Conservation (phyloP, 1,140 invertebrate genomes). For the Brachionus sp. region DNA sequence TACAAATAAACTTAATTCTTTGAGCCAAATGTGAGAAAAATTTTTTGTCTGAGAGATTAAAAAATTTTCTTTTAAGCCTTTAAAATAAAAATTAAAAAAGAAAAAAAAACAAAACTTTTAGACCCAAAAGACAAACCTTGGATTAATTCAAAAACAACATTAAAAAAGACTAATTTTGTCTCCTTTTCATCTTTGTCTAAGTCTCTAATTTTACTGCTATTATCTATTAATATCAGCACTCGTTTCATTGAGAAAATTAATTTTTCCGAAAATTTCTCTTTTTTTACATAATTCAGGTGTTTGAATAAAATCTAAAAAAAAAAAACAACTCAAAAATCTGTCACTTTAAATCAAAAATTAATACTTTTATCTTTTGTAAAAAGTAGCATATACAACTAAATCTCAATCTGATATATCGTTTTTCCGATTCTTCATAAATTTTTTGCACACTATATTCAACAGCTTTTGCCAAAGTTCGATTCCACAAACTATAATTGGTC, state of each 20-base stretch:
- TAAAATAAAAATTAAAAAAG: neutral
- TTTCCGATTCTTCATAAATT: conserved; percentile 7
- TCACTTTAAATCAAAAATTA: neutral
- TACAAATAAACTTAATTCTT: neutral
- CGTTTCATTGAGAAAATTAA: neutral
- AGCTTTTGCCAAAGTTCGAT: neutral
- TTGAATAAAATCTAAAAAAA: neutral
- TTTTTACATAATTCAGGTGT: neutral
- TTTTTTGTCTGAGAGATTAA: neutral
- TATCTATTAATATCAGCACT: neutral
- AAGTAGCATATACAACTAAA: neutral
- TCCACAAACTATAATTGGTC: neutral
- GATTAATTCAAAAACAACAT: neutral
- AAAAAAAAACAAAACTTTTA: neutral
- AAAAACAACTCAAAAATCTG: neutral
- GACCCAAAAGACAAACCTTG: neutral
- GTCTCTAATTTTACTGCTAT: neutral
- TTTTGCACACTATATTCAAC: neutral
- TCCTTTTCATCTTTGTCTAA: neutral
- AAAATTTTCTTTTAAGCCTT: neutral
- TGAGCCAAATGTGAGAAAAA: conserved; percentile 1
- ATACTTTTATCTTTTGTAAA: neutral
- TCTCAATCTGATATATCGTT: neutral
- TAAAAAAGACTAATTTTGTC: neutral
- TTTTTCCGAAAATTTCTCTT: neutral